Percentiles rank a stretch among this genome's conserved stretches.
These are phyloP conservation scores for Heliothis subflexa DNA, from an alignment of 1,140 invertebrate species.

Conservation along the genomic window DNA sequence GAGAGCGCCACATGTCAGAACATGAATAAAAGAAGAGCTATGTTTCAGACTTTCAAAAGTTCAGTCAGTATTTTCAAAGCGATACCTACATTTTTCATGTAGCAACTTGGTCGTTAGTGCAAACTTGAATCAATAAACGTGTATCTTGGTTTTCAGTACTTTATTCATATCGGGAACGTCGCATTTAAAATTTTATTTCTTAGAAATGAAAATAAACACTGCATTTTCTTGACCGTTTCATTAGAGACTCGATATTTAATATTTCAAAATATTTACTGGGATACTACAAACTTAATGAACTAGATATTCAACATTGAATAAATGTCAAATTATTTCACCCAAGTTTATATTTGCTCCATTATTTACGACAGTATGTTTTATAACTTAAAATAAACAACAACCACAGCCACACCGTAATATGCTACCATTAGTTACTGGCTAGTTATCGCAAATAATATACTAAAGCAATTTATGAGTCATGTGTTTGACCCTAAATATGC, in stretches of 20 bases:
- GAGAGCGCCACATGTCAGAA: conserved; percentile 80
- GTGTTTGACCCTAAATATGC: conserved; percentile 81
- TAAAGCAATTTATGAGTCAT: conserved; percentile 76
- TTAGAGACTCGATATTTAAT: not conserved
- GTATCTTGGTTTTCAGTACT: conserved; percentile 26
- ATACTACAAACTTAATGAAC: not conserved
- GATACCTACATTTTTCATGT: conserved; percentile 67
- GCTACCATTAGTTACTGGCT: conserved; percentile 49
- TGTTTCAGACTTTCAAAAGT: conserved; percentile 83
- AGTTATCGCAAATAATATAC: conserved; percentile 63
- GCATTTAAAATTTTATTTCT: conserved; percentile 9
- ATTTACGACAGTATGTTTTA: conserved; percentile 38
- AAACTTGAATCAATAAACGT: conserved; percentile 54
- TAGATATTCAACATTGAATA: not conserved
- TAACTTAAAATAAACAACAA: conserved; percentile 34
- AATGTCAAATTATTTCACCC: not conserved
- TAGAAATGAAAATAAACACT: conserved; percentile 23
- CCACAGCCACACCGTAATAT: conserved; percentile 37
- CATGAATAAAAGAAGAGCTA: conserved; percentile 85
- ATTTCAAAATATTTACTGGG: not conserved
- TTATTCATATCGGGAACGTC: conserved; percentile 15
- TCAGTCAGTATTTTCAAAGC: conserved; percentile 75
- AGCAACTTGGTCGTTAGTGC: conserved; percentile 53
- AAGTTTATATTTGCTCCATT: conserved; percentile 1
- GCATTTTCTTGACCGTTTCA: conserved; percentile 7